Base-by-base conservation (phyloP, 1,140 invertebrate genomes). In the Fragariocoptes setiger region DNA sequence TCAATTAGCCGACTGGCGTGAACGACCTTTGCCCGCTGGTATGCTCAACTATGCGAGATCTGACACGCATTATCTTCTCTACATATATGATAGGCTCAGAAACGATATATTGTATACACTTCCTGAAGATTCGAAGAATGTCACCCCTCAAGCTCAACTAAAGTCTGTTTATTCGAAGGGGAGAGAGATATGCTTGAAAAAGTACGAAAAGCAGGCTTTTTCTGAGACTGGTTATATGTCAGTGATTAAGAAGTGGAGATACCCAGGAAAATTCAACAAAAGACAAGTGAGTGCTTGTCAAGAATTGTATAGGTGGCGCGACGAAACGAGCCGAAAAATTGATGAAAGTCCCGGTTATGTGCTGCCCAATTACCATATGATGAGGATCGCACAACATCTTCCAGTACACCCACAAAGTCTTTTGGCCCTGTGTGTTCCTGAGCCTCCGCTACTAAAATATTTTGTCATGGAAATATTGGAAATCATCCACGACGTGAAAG, bases 1-100 rank as follows among this genome's bases (percentile, higher is more conserved):
- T 55, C 88, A 94, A 56, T 55, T 85, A 21, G 82, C 85, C 2
- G 90, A 97, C 58, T 97, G 90, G 90, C 70, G 90, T 44, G 77
- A 88, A 18, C 64, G 82, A 38, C 90, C 90, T 0, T 57, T 97
- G 21, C 74, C 79, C 0, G 62, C 69, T 19, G 72, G 78, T 50
- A 63, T 94, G 48, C 58, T 79, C 2, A 62, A 69, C 42, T 97
- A 97, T 61, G 90, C 90, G 0, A 63, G 86, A 20, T 68, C 72
- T 52, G 90, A 99, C 56, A 95, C 90, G 0, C 86, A 94, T 57
- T 92, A 83, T 59, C 61, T 99, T 40, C 62, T 95, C 0, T 85
- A 85, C 53, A 73, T 95, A 44, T 92, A 82, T 61, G 72, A 85
- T 40, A 56, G 65, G 5, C 60, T 95, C 54, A 69, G 64, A 43